Base-by-base conservation (phyloP, 1,140 invertebrate genomes). In the Meloidogyne floridensis region DNA sequence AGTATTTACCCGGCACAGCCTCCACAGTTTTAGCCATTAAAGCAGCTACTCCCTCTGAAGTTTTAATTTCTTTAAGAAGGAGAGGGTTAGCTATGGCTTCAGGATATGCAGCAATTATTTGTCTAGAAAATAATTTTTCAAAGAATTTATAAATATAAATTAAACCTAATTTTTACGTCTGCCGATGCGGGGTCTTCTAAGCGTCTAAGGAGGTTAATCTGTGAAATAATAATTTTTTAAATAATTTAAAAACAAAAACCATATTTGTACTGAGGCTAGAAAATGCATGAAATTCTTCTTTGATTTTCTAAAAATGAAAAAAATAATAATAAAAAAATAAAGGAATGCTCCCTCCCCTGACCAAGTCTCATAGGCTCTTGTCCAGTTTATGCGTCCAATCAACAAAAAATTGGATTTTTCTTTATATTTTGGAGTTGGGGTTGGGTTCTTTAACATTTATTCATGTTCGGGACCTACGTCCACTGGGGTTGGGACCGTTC, bases 41-140 rank as follows among this genome's bases (percentile, higher is more conserved):
- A 43, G 53, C 69, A n/a, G 80, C 51, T 10, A 83, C 84, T 75
- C 86, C 80, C 43, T 83, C 70, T 15, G 59, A 71, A 43, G 75
- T 77, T 70, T 81, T 82, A 70, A 87, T 69, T 13, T 86, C 51
- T 54, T 75, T 69, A 3, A 87, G 82, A 32, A 75, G 78, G 15
- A 75, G 69, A 10, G 86, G 86, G 56, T 88, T 87, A 32, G 85
- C 87, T n/a, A 87, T 82, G 53, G 69, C 72, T 53, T 87, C 86
- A 3, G 86, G 86, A 75, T 84, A 87, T 20, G 80, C 74, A 65
- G 81, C 74, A 54, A 86, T 85, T 59, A 84, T 43, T 70, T 83
- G 84, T 69, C 86, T 84, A 69, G 84, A 85, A 77, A 13, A 13
- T 3, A 32, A 53, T 3, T 72, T 15, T 81, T 72, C 15, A 32